Percentiles rank a stretch among this genome's conserved stretches.
phyloP scores from a whole-genome alignment of 1,140 invertebrate species.

The Drosophila sechellia region DNA sequence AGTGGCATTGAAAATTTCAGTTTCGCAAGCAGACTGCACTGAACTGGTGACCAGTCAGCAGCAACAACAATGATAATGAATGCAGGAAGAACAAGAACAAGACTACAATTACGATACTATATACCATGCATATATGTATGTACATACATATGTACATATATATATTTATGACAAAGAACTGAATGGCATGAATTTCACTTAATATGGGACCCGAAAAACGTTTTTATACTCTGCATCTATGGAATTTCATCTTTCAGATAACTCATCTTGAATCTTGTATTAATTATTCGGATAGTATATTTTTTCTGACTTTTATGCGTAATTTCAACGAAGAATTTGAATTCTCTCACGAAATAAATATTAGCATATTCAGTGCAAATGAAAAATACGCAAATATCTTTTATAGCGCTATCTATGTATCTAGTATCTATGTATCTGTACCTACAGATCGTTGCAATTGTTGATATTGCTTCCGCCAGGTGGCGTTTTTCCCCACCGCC shows the following conservation, averaged over 20 bases:
- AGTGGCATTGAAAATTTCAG: slow-evolving; percentile 69
- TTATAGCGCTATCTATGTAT: background rate
- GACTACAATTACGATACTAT: background rate
- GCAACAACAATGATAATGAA: slow-evolving; percentile 18
- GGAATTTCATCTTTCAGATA: no score
- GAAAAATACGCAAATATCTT: background rate
- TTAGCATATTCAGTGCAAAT: background rate
- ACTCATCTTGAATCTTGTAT: no score
- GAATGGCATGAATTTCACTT: slow-evolving; percentile 14
- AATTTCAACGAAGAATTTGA: background rate
- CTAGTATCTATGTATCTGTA: background rate
- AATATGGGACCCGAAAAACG: background rate
- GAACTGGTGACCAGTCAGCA: background rate
- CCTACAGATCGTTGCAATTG: background rate
- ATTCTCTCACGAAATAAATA: background rate
- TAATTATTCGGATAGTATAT: background rate
- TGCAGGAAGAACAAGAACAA: slow-evolving; percentile 12
- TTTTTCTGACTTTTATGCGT: background rate
- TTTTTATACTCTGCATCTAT: no score
- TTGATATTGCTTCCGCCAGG: background rate
- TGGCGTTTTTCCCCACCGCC: background rate
- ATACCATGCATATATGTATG: background rate
- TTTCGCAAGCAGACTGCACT: slow-evolving; percentile 25
- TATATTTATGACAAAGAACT: slow-evolving; percentile 2
- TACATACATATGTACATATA: no score